Evolutionary conservation across 2,113 vertebrate genomes (phyloP).

Genomic region (Leiothrix lutea): DNA sequence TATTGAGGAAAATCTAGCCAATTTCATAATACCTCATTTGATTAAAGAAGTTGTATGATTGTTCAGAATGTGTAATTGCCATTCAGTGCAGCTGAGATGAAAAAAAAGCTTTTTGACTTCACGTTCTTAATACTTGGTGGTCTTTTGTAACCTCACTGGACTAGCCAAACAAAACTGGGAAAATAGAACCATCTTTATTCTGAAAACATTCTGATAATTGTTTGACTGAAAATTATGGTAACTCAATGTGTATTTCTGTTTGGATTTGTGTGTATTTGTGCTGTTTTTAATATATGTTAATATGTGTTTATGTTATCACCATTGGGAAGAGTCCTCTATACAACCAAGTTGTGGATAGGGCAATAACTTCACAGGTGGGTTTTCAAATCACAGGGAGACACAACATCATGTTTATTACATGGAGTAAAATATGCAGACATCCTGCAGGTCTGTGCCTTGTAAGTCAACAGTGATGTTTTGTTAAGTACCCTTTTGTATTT

Average conservation of each 20-base stretch:
- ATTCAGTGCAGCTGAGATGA: conserved; percentile 11
- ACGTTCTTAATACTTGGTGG: background rate
- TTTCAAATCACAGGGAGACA: background rate
- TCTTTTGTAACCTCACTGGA: background rate
- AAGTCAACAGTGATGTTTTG: background rate
- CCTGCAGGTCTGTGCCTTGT: background rate
- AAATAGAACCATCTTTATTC: background rate
- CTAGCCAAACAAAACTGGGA: background rate
- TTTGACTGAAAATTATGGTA: background rate
- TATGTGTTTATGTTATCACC: background rate
- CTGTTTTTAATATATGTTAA: background rate
- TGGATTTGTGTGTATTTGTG: background rate
- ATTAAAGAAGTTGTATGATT: conserved; percentile 65
- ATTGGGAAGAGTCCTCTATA: background rate
- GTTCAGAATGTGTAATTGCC: conserved; percentile 50
- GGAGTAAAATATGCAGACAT: background rate
- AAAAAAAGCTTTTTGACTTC: background rate
- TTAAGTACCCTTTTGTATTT: background rate
- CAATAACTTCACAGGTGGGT: background rate
- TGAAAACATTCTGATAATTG: background rate
- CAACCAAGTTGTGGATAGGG: background rate
- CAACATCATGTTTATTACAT: background rate
- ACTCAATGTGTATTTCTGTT: background rate
- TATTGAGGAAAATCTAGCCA: conserved; percentile 37
- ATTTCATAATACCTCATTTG: conserved; percentile 56